Base-by-base conservation (phyloP, 2,113 vertebrate genomes). In the Ciconia maguari region DNA sequence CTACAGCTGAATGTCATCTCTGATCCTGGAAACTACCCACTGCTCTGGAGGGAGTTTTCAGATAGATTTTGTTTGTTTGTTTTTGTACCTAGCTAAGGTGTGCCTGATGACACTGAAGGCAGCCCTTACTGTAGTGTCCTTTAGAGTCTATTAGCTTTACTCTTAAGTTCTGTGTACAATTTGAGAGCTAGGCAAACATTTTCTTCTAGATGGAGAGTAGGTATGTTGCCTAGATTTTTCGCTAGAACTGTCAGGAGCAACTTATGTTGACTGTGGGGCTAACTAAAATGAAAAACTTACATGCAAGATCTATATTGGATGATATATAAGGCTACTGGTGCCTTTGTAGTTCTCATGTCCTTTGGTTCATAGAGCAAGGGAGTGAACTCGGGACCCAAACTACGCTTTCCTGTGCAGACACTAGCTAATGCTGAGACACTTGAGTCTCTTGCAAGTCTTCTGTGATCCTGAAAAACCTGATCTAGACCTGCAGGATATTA, bases 51-150 rank as follows among this genome's bases (percentile, higher is more conserved):
- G 17, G 15, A 77, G 6, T 26, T 12, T 91, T 90, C 25, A 22
- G 32, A 38, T 8, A 38, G 38, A 38, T 38, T 6, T 10, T 14
- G 15, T 12, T 6, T 16, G n/a, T n/a, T 51, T 7, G 14, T 9
- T 52, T 44, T 44, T 17, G 0, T 14, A 13, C 14, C 1, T 21
- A n/a, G 3, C 3, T 55, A n/a, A 60, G 4, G 9, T 15, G 17
- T 34, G 29, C 16, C 26, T 1, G 3, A 9, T 46, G 38, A 34
- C 7, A 16, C 7, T 72, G 46, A 36, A 77, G 46, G 14, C 44
- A 7, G 16, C 30, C 32, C 60, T 44, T n/a, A 10, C 11, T 30
- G 9, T 19, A 38, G 25, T 26, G 10, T 76, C 20, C 17, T 27
- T 74, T 60, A 24, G 7, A 17, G 10, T 51, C 16, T 48, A 1